A percentile compares a stretch with the other conserved stretches of the same genome.
Evolutionary conservation across 2,888 invertebrate species (phyloP).

Genomic region (Lasioglossum leucozonium): DNA sequence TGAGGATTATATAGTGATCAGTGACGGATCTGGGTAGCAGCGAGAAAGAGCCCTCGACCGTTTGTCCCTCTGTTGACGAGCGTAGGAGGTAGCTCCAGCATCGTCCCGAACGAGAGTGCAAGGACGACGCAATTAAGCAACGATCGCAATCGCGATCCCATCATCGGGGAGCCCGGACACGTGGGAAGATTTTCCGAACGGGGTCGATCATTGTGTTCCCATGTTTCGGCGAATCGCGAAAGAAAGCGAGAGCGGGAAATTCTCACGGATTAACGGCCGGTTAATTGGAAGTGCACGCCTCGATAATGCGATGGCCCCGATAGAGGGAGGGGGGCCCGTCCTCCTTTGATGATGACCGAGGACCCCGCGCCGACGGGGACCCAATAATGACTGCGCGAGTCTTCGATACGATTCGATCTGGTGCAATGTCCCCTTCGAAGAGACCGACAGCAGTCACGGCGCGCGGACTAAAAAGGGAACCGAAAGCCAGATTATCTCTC

Average conservation of each 20-base stretch:
- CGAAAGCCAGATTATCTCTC: constrained; percentile 55
- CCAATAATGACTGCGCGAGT: constrained; percentile 64
- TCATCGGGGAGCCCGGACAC: constrained; percentile 31
- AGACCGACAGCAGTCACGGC: constrained; percentile 39
- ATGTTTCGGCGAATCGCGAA: background rate
- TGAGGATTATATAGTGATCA: no score
- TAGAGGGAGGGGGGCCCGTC: no score
- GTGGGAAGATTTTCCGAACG: constrained; percentile 48
- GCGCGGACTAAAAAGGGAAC: constrained; percentile 27
- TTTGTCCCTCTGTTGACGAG: no score
- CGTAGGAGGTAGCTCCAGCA: no score
- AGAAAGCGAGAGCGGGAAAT: constrained; percentile 50
- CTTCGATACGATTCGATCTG: constrained; percentile 65
- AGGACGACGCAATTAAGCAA: constrained; percentile 50
- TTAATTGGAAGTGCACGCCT: constrained; percentile 74
- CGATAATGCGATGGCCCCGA: constrained; percentile 70
- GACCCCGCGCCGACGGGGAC: constrained; percentile 25
- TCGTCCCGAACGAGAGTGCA: constrained; percentile 46
- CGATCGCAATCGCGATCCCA: constrained; percentile 19
- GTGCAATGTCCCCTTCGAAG: constrained; percentile 50
- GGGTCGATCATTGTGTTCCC: constrained; percentile 21
- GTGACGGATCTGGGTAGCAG: no score
- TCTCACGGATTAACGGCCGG: constrained; percentile 71
- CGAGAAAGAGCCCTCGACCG: no score
- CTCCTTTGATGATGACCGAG: constrained; percentile 33